Conservation (phyloP, 2,113 vertebrate genomes). For the Peucedramus taeniatus region DNA sequence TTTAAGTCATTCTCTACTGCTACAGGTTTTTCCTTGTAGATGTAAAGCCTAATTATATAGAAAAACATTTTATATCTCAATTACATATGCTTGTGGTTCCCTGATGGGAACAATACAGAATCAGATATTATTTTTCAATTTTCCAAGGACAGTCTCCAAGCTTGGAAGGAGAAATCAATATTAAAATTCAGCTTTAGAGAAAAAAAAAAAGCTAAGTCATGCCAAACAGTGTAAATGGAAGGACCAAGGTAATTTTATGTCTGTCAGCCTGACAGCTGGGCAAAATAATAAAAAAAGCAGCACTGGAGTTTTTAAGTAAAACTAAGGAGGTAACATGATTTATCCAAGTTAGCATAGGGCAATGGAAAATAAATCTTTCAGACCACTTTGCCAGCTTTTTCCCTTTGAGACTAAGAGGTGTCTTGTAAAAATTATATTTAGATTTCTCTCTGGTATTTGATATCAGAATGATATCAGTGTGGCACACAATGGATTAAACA, state of each 20-base stretch:
- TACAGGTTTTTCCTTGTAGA: not conserved
- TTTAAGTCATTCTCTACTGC: not conserved
- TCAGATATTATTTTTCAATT: not conserved
- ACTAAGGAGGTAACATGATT: not conserved
- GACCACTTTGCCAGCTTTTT: not conserved
- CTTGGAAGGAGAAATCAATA: constrained; percentile 27
- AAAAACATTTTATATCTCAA: not conserved
- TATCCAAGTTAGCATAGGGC: not conserved
- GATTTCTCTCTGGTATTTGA: not conserved
- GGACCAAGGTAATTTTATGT: constrained; percentile 1
- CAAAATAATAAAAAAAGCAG: constrained; percentile 21
- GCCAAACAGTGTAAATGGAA: constrained; percentile 18
- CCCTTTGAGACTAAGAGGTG: not conserved
- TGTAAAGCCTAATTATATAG: not conserved
- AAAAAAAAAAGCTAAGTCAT: not conserved
- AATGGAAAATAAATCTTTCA: constrained; percentile 12
- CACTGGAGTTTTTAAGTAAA: not conserved
- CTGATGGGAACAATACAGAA: not conserved
- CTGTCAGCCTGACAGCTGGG: not conserved
- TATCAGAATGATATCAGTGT: not conserved
- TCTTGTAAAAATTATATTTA: not conserved
- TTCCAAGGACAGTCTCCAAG: constrained; percentile 10
- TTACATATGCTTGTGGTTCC: not conserved
- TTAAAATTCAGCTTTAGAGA: not conserved
- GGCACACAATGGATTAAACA: not conserved